phyloP scores from a whole-genome alignment of 2,113 vertebrate genomes.

The Potamarius usumacintae region DNA sequence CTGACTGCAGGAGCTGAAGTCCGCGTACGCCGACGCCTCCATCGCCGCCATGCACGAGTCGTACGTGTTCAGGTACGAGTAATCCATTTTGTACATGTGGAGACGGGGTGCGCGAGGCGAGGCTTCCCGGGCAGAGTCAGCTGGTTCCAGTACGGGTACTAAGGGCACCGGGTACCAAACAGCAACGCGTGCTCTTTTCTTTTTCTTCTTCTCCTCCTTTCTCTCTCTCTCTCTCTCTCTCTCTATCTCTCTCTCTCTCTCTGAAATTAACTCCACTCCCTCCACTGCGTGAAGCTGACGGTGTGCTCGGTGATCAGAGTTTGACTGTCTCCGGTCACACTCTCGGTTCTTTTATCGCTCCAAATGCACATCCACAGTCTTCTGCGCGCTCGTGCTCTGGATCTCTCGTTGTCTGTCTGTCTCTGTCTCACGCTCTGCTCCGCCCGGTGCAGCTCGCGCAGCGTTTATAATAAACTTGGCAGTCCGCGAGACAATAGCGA shows the following conservation, averaged over 20 bases:
- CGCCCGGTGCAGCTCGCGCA: conserved; percentile 62
- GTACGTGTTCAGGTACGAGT: conserved; percentile 99
- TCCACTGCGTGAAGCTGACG: background rate
- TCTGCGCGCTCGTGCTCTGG: background rate
- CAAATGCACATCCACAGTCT: conserved; percentile 16
- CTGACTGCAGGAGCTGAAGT: conserved; percentile 99
- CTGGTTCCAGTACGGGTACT: background rate
- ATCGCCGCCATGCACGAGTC: conserved; percentile 99
- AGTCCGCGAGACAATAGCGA: conserved; percentile 75
- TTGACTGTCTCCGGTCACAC: background rate
- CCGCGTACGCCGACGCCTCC: conserved; percentile 99
- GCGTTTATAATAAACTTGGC: conserved; percentile 79
- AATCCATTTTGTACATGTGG: conserved; percentile 99
- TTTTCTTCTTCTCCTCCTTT: too few relatives aligned
- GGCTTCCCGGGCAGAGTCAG: background rate
- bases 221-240: background rate
- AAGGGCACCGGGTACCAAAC: background rate
- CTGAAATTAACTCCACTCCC: background rate
- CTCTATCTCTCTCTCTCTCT: background rate
- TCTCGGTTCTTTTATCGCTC: conserved; percentile 17
- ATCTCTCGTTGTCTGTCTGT: conserved; percentile 14
- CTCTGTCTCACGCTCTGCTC: conserved; percentile 36
- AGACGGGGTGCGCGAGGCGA: background rate
- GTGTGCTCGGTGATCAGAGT: background rate
- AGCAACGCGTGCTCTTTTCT: background rate